Evolutionary conservation across 2,113 vertebrate genomes (phyloP).

Genomic region (Nicator chloris): DNA sequence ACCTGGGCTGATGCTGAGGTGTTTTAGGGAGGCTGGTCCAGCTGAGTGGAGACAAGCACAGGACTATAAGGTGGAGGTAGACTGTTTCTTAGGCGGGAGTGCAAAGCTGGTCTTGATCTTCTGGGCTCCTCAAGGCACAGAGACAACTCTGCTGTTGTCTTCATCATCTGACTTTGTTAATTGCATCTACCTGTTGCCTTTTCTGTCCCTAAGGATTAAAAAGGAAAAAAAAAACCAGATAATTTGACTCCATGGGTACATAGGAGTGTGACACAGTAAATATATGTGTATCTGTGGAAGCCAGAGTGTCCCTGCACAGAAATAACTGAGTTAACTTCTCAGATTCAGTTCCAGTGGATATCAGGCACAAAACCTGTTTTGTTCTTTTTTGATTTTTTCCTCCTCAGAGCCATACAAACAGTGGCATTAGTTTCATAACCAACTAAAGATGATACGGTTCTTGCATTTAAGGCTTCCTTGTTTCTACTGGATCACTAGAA

Average conservation of each 20-base stretch:
- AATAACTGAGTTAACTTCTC: not conserved
- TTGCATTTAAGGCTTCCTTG: constrained; percentile 20
- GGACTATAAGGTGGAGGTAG: not conserved
- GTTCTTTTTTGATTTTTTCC: not conserved
- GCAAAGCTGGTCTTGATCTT: not conserved
- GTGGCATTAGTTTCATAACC: not conserved
- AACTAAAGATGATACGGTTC: not conserved
- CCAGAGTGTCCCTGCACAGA: not conserved
- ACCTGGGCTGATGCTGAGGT: not conserved
- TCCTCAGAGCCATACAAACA: not conserved
- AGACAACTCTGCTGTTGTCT: not conserved
- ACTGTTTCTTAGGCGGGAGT: not conserved
- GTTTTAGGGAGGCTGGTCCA: not conserved
- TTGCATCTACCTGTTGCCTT: not conserved
- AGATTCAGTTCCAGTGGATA: not conserved
- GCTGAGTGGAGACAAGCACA: not conserved
- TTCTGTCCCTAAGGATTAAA: not conserved
- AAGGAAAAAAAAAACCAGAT: not conserved
- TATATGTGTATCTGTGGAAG: not conserved
- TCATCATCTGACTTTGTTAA: not conserved
- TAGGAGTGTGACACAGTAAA: not conserved
- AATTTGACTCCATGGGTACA: not conserved
- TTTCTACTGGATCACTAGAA: not conserved
- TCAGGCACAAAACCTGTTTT: not conserved
- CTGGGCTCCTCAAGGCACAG: not conserved